Evolutionary conservation across 2,888 invertebrate species (phyloP).

Genomic region (Dolichopus griseipennis): DNA sequence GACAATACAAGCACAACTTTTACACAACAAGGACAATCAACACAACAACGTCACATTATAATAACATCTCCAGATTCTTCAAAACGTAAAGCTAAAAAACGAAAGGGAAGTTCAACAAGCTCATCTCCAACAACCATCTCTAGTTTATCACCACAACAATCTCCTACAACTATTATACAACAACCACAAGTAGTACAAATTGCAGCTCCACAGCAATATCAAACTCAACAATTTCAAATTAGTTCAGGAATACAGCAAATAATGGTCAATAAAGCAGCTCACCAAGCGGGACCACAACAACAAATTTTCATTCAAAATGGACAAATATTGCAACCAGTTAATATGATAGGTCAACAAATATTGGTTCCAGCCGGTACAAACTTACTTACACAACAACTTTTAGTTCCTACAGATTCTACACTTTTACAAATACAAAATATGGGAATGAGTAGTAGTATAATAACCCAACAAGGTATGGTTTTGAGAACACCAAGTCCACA

Average conservation of each 20-base stretch:
- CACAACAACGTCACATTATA: constrained; percentile 28
- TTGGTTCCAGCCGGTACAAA: constrained; percentile 67
- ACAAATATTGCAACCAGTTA: constrained; percentile 73
- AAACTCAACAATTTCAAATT: constrained; percentile 67
- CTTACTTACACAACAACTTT: constrained; percentile 28
- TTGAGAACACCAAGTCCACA: constrained; percentile 65
- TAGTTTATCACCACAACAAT: constrained; percentile 39
- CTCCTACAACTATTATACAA: constrained; percentile 45
- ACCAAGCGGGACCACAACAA: constrained; percentile 46
- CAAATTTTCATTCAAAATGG: constrained; percentile 40
- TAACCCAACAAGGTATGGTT: constrained; percentile 67
- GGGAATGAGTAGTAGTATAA: constrained; percentile 55
- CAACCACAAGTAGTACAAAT: constrained; percentile 37
- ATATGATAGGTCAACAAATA: constrained; percentile 70
- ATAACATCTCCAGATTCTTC: constrained; percentile 60
- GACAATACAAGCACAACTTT: constrained; percentile 36
- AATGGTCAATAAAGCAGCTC: constrained; percentile 45
- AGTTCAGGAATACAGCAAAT: constrained; percentile 71
- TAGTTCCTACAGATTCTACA: constrained; percentile 76
- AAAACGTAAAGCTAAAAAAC: constrained; percentile 61
- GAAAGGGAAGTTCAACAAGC: constrained; percentile 49
- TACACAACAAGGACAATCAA: constrained; percentile 31
- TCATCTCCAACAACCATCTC: constrained; percentile 34
- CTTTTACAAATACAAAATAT: constrained; percentile 71
- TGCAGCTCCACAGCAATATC: constrained; percentile 49